Evolutionary conservation across 2,888 invertebrate genomes (phyloP), one percentile per base, ranked within the genome.

Genomic region (Pherbina coryleti): DNA sequence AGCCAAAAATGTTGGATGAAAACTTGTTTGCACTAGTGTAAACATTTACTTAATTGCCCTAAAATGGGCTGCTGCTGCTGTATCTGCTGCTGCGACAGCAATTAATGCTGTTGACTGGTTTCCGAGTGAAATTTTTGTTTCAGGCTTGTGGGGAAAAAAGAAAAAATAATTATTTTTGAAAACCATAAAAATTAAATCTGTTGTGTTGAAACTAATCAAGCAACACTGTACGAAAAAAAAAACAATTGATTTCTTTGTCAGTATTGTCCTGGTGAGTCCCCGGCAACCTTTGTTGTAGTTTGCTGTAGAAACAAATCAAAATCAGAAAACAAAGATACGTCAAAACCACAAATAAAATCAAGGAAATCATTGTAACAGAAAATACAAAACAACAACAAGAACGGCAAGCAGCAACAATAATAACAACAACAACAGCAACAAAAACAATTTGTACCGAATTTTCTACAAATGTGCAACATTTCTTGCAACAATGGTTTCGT

Each of bases 401-500:
- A n/a, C n/a, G n/a, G n/a, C n/a, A 28, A 25, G 28, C 37, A 73
- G 62, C 11, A 17, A 73, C 7, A 71, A 69, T 53, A 64, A 49
- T 22, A 64, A n/a, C 44, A 66, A 71, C 17, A 55, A 28, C 37
- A 66, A 49, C 53, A 67, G 55, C 62, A 69, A 44, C 64, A 75
- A 51, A 53, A 31, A 19, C 31, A 55, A n/a, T 55, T 70, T 14
- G 31, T 51, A 31, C 53, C 25, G 19, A 14, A 70, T 55, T 53
- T 19, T 28, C 31, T 34, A 55, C 53, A 55, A 70, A 70, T 70
- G 51, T 70, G 70, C 72, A 72, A 37, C 60, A 72, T 75, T 67
- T 77, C 78, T 78, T 77, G 75, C 77, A 79, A 70, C 75, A 77
- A 79, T 67, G 67, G 80, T 79, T 77, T 75, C 80, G 75, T 75